Percentiles rank a stretch among this genome's conserved stretches.
Conservation (phyloP, 2,888 invertebrate species). For the Seira ritae region DNA sequence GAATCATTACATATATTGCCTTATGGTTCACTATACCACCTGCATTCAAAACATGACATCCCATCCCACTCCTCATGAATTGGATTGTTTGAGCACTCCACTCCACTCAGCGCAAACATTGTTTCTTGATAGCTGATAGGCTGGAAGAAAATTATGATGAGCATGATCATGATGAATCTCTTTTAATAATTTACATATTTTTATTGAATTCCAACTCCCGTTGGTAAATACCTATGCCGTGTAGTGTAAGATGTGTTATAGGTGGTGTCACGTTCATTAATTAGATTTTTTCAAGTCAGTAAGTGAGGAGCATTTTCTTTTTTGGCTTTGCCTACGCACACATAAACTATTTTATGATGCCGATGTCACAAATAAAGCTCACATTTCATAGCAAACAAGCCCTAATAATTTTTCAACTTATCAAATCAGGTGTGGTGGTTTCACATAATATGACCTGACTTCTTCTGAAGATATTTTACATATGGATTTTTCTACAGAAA, state of each 20-base stretch:
- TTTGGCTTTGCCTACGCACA: slow-evolving; percentile 15
- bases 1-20: slow-evolving; percentile 35
- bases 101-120: slow-evolving; percentile 37
- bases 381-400: slow-evolving; percentile 12
- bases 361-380: not conserved
- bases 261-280: slow-evolving; percentile 22
- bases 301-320: too few species aligned
- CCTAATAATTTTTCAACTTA: slow-evolving; percentile 44
- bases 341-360: slow-evolving; percentile 17
- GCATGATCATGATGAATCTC: not conserved
- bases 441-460: slow-evolving; percentile 20
- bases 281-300: too few species aligned
- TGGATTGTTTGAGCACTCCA: too few species aligned
- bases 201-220: not conserved
- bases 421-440: slow-evolving; percentile 43
- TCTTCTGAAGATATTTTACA: slow-evolving; percentile 27
- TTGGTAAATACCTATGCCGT: not conserved
- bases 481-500: too few species aligned
- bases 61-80: slow-evolving; percentile 48
- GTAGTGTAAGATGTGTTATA: slow-evolving; percentile 11
- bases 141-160: not conserved
- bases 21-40: slow-evolving; percentile 47
- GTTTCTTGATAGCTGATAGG: too few species aligned
- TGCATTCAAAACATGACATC: slow-evolving; percentile 59
- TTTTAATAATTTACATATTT: not conserved